Conservation (phyloP, 1,140 invertebrate species). For the Zaprionus ghesquierei region DNA sequence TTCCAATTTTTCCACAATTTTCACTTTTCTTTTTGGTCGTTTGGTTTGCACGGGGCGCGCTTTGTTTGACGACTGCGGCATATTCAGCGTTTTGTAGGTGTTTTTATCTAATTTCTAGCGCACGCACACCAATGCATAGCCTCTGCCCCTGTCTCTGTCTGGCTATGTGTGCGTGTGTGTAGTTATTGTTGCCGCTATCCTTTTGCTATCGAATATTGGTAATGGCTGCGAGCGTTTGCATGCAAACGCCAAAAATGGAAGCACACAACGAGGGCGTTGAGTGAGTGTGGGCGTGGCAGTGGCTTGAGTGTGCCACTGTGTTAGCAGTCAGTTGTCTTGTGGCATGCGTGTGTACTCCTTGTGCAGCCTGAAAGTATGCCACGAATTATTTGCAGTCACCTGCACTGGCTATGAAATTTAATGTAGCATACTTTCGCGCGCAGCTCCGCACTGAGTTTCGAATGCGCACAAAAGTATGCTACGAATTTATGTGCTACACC, state of each 20-base stretch:
- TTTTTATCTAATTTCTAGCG: constrained; percentile 81
- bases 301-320: constrained; percentile 2
- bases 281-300: constrained; percentile 1
- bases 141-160: constrained; percentile 2
- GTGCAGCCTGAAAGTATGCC: constrained; percentile 25
- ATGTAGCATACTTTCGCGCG: neutral
- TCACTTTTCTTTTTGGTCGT: constrained; percentile 23
- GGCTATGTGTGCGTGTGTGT: constrained; percentile 36
- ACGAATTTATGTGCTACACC: too few species aligned
- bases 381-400: neutral
- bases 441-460: neutral
- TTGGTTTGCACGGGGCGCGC: constrained; percentile 68
- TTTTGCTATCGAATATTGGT: constrained; percentile 76
- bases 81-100: constrained; percentile 75
- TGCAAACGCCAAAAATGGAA: constrained; percentile 65
- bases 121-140: constrained; percentile 55
- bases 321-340: constrained; percentile 7
- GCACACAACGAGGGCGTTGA: constrained; percentile 31
- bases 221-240: constrained; percentile 70
- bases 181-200: constrained; percentile 53
- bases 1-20: constrained; percentile 11
- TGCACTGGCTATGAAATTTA: neutral
- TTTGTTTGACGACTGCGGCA: constrained; percentile 75
- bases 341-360: constrained; percentile 26
- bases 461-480: neutral